These are phyloP conservation scores for Sebastes matsubarae DNA, from an alignment of 2,797 vertebrate species.

Conservation along the genomic window DNA sequence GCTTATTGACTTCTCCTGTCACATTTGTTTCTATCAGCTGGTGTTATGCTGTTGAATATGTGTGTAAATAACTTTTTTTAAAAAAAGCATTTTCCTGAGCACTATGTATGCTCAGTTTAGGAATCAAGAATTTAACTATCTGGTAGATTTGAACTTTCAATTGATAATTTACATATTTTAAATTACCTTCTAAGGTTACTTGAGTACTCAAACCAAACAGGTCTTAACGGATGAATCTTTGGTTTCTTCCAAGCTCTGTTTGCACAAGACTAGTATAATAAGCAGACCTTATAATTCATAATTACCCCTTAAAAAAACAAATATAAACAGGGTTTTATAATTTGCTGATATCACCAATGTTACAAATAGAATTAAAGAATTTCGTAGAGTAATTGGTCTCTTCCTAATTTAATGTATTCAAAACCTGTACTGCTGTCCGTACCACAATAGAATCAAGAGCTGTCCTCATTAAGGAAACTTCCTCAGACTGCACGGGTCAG, in stretches of 20 bases:
- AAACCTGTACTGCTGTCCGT: not conserved
- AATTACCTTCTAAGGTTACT: not conserved
- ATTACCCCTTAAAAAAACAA: not conserved
- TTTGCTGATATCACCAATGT: not conserved
- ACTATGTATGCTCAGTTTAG: not conserved
- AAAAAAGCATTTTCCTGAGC: not conserved
- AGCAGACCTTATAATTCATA: not conserved
- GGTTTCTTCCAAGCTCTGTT: not conserved
- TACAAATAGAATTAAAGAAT: not conserved
- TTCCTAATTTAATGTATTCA: constrained; percentile 3
- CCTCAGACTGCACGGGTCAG: constrained; percentile 1
- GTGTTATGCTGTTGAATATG: no score
- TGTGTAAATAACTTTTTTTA: no score
- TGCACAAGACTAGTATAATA: not conserved
- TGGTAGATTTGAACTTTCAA: not conserved
- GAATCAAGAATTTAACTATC: not conserved
- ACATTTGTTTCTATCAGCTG: not conserved
- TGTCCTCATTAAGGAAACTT: constrained; percentile 22
- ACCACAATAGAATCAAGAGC: not conserved
- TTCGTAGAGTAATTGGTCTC: not conserved
- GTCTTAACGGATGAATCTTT: not conserved
- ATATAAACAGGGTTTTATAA: not conserved
- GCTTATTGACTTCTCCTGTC: not conserved
- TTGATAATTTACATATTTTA: not conserved
- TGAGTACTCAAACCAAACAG: not conserved